Conservation (phyloP, 1,140 invertebrate genomes). For the Cecropterus lyciades region DNA sequence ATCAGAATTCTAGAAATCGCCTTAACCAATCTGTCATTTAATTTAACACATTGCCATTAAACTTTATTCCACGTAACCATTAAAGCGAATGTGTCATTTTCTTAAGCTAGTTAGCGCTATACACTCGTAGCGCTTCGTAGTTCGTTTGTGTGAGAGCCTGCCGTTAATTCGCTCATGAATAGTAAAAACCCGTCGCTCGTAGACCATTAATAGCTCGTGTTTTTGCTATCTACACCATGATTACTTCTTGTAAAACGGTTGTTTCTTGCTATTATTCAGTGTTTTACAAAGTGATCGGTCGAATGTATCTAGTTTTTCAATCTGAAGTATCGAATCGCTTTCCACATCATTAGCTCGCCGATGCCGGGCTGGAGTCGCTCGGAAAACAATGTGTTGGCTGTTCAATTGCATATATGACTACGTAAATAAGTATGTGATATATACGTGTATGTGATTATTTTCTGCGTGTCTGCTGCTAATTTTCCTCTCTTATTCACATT, state of each 20-base stretch:
- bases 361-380: constrained; percentile 7
- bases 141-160: constrained; percentile 54
- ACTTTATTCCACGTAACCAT: constrained; percentile 10
- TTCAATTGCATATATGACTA: constrained; percentile 6
- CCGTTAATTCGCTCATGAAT: constrained; percentile 76
- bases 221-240: constrained; percentile 70
- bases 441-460: too few species aligned
- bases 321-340: constrained; percentile 52
- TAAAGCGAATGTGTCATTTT: constrained; percentile 33
- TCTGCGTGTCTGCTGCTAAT: too few species aligned
- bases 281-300: constrained; percentile 69
- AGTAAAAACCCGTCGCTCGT: constrained; percentile 60
- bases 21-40: constrained; percentile 1
- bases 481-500: too few species aligned
- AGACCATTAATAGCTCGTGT: constrained; percentile 64
- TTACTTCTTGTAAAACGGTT: constrained; percentile 72
- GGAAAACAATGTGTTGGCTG: constrained; percentile 24
- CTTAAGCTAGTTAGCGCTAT: constrained; percentile 21
- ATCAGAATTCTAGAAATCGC: background rate
- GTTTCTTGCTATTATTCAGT: constrained; percentile 70
- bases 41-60: constrained; percentile 22
- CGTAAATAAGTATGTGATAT: too few species aligned
- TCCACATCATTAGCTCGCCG: constrained; percentile 63
- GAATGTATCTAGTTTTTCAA: constrained; percentile 57
- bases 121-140: constrained; percentile 40